A percentile compares a stretch with the other conserved stretches of the same genome.
These are phyloP conservation scores for Bombus balteatus DNA, from an alignment of 1,140 invertebrate genomes.

Conservation along the genomic window DNA sequence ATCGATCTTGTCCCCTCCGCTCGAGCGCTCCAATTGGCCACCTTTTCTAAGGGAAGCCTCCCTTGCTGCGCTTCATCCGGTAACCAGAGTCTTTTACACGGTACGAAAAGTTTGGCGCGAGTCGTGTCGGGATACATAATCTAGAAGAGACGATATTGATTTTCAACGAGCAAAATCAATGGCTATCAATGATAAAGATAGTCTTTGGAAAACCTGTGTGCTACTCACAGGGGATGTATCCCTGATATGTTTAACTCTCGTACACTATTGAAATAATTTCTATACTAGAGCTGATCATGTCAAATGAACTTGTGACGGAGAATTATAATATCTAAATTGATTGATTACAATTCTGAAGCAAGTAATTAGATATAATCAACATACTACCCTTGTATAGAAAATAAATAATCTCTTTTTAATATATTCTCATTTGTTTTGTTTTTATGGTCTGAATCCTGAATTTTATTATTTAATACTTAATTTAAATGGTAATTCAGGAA, in stretches of 20 bases:
- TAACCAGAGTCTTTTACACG: slow-evolving; percentile 29
- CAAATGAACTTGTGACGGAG: background rate
- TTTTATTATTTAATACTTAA: background rate
- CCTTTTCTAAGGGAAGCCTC: slow-evolving; percentile 37
- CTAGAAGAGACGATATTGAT: slow-evolving; percentile 63
- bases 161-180: slow-evolving; percentile 68
- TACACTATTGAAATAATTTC: background rate
- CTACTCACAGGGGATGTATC: no score
- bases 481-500: background rate
- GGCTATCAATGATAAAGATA: slow-evolving; percentile 37
- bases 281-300: background rate
- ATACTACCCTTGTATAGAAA: background rate
- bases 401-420: background rate
- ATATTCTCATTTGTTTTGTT: background rate
- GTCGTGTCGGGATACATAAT: slow-evolving; percentile 39
- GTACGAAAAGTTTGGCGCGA: slow-evolving; percentile 73
- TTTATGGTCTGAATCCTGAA: background rate
- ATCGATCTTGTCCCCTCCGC: slow-evolving; percentile 73
- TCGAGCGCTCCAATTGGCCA: slow-evolving; percentile 48
- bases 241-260: background rate
- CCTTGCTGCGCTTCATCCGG: slow-evolving; percentile 23
- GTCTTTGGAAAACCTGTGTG: background rate
- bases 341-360: background rate
- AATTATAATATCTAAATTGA: background rate
- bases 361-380: background rate